Evolutionary conservation across 2,113 vertebrate species (phyloP), one percentile per base, ranked within the genome.

Genomic region (Phyllopteryx taeniolatus): DNA sequence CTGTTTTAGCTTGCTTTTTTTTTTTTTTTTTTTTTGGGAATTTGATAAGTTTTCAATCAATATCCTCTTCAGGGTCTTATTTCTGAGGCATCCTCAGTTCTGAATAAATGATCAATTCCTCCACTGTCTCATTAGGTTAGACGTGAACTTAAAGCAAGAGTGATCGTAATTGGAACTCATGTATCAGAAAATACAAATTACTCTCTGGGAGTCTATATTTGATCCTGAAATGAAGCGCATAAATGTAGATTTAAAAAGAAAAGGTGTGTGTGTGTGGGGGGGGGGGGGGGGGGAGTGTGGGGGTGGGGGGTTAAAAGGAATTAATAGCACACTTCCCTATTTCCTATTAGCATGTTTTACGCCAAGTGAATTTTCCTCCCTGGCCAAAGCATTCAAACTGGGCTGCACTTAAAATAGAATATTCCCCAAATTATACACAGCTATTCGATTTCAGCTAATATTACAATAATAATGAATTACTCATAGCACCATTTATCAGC

Each of bases 391-490:
- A 0, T 67, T 72, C 70, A 44, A 68, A 70, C 70, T 14, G 33
- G 70, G 53, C 54, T 65, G 67, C 62, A 74, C 81, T 81, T 72
- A 83, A 86, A 89, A 89, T 87, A 89, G 85, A 87, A 81, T 22
- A 70, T 61, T 79, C 71, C 81, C 17, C 76, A 84, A 80, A 87
- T 90, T 83, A 82, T 71, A 84, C 84, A 85, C 83, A 83, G 85
- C 70, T 83, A 86, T 79, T 89, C 81, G 85, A 81, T 82, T 84
- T 85, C 67, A 87, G 84, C 78, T 84, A 87, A 89, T 90, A 91
- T 91, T 91, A 86, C 86, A 91, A 91, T 90, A 89, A 86, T 86
- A 88, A 89, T 92, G 77, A 88, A 91, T 92, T 89, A 89, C 80
- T 90, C 73, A 89, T 83, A 35, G 69, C 49, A 62, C 77, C 82